These are phyloP conservation scores for Sphaeridia pumilis DNA, from an alignment of 2,888 invertebrate genomes.

Conservation along the genomic window DNA sequence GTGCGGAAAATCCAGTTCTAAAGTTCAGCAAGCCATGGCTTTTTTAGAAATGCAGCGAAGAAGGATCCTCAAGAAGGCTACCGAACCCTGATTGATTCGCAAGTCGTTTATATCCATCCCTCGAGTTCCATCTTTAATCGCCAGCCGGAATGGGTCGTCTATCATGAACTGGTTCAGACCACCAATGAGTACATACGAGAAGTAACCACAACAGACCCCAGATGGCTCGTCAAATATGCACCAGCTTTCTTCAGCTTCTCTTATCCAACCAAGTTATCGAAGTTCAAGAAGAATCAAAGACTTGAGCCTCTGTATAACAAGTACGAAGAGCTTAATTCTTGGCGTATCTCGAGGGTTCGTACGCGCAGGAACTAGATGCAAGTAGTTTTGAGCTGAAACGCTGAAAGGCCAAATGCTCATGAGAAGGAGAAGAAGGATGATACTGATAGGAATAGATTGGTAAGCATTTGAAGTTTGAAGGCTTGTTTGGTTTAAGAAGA, in stretches of 20 bases:
- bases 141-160: slow-evolving; percentile 99
- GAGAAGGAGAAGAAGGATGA: no score
- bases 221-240: slow-evolving; percentile 98
- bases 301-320: slow-evolving; percentile 97
- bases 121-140: slow-evolving; percentile 94
- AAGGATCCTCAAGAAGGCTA: slow-evolving; percentile 95
- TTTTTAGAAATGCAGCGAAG: slow-evolving; percentile 96
- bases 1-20: slow-evolving; percentile 86
- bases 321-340: slow-evolving; percentile 97
- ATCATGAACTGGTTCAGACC: slow-evolving; percentile 96
- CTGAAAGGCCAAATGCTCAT: no score
- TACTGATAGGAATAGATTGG: no score
- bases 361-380: slow-evolving; percentile 78
- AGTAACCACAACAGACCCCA: slow-evolving; percentile 91
- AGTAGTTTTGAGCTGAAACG: no score
- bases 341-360: slow-evolving; percentile 91
- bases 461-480: no score
- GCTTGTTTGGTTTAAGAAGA: no score
- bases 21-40: slow-evolving; percentile 95
- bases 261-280: slow-evolving; percentile 94
- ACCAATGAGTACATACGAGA: slow-evolving; percentile 99
- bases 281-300: slow-evolving; percentile 97
- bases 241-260: slow-evolving; percentile 98
- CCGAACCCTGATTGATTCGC: slow-evolving; percentile 91
- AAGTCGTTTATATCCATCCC: slow-evolving; percentile 98